Base-by-base conservation (phyloP, 2,113 vertebrate species). In the Mola mola region DNA sequence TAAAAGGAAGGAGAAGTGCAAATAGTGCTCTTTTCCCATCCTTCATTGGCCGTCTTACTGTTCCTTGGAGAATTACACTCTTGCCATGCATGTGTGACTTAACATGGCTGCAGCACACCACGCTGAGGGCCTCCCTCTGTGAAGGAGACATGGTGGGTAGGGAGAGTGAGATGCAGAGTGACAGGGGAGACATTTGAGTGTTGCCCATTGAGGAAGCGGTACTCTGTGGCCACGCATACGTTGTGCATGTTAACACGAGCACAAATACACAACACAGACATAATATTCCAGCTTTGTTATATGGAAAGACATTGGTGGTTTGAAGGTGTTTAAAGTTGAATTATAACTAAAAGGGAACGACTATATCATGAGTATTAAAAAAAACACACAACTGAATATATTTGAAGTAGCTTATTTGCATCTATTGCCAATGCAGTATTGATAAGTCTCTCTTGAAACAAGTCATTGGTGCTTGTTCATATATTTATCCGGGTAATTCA, bases 81-180 rank as follows among this genome's bases (percentile, higher is more conserved):
- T n/a, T n/a, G n/a, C n/a, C n/a, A 5, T 31, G 48, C 16, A 16
- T 43, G 58, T 11, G 29, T 24, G 21, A 29, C 1, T 50, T 48
- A 47, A 67, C 49, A 19, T 28, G 48, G 17, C 28, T 67, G 24
- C 12, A n/a, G 28, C 33, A 25, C 28, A 21, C 43, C 34, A 21
- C 1, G 47, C 50, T 58, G 47, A 48, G 53, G 64, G 31, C 38
- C 47, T 53, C 31, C 53, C 8, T 0, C 37, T 31, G 46, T 56
- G 49, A 40, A 34, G 60, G 37, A 41, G 60, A 65, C 28, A 46
- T 47, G 37, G 65, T 48, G 36, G 49, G 44, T 24, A 62, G 33
- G 40, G 26, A 69, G 48, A 31, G 28, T 2, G 57, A 36, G 58
- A 36, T n/a, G 17, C 41, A 49, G 13, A 33, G 22, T 57, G 33